A percentile compares a stretch with the other conserved stretches of the same genome.
phyloP scores from a whole-genome alignment of 2,797 vertebrate species.

The Poeciliopsis paucimaculata region DNA sequence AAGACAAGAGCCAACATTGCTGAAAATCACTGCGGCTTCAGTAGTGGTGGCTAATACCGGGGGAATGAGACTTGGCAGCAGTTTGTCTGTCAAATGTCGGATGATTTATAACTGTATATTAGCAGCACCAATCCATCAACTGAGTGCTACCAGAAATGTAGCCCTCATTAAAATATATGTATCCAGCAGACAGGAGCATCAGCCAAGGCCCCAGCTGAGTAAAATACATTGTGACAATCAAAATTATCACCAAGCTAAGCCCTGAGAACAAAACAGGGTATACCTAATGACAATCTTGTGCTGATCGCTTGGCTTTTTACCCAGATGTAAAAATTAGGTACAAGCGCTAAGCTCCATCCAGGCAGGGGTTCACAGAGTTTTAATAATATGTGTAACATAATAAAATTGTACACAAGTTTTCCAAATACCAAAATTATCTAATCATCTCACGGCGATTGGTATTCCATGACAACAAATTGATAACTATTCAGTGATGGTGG shows the following conservation, averaged over 20 bases:
- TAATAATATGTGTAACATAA: neutral
- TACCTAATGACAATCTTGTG: neutral
- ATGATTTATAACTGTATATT: constrained; percentile 76
- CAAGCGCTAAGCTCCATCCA: neutral
- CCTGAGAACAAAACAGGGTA: neutral
- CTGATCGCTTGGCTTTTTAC: constrained; percentile 11
- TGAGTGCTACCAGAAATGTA: constrained; percentile 49
- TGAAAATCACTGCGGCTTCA: constrained; percentile 47
- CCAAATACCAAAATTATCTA: too few species aligned
- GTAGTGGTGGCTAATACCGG: constrained; percentile 35
- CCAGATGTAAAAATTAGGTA: neutral
- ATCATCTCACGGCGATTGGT: neutral
- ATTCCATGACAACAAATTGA: neutral
- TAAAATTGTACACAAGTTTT: neutral
- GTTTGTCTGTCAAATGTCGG: constrained; percentile 56
- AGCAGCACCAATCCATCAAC: constrained; percentile 60
- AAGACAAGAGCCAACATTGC: constrained; percentile 43
- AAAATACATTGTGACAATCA: constrained; percentile 15
- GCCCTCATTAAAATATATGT: constrained; percentile 68
- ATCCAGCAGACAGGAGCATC: constrained; percentile 36
- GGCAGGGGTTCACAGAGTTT: neutral
- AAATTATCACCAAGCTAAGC: constrained; percentile 11
- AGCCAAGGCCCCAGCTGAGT: constrained; percentile 31
- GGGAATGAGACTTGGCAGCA: constrained; percentile 44
- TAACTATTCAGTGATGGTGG: neutral